Evolutionary conservation across 2,888 invertebrate genomes (phyloP), one percentile per base, ranked within the genome.

Genomic region (Globia sparganii): DNA sequence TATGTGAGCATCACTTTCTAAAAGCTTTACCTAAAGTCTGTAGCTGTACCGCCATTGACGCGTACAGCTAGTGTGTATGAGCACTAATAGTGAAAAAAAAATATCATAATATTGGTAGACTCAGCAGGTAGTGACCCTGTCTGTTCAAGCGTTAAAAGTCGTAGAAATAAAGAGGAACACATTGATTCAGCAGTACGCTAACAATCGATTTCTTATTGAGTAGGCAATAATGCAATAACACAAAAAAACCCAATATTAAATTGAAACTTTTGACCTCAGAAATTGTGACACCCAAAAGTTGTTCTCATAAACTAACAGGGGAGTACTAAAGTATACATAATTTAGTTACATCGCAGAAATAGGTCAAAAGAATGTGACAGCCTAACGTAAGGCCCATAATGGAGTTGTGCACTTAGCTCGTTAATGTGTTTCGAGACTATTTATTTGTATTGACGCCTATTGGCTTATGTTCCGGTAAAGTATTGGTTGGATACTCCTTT

Each of bases 271-370:
- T 5, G n/a, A 67, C 67, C 40, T 78, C 11, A 75, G 46, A 78
- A 66, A 78, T 79, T 67, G 75, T 70, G 76, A 68, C 80, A 72
- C 66, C 67, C 73, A 49, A 78, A 83, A 88, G 75, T 81, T 79
- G 46, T 67, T 81, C 79, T 82, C 77, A 85, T 86, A 88, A 88
- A 87, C 79, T 85, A 87, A 76, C 78, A 59, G 58, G 62, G 58
- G 76, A 74, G 72, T 70, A 71, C n/a, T 73, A 81, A 86, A 86
- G 77, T 84, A 80, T 77, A 85, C 80, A 79, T 88, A 88, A 90
- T 87, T 87, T 81, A 84, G 84, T 89, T 87, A 90, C 74, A 71
- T 70, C 77, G 64, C 81, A 88, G 83, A 87, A 83, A 87, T 81
- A 87, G 87, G 85, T 88, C 81, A 87, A 80, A 85, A 79, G 77